A percentile compares a stretch with the other conserved stretches of the same genome.
Evolutionary conservation across 30 jellyfish, hydroid and myxozoan genomes (phyloP).

Genomic region (Aurelia aurita): DNA sequence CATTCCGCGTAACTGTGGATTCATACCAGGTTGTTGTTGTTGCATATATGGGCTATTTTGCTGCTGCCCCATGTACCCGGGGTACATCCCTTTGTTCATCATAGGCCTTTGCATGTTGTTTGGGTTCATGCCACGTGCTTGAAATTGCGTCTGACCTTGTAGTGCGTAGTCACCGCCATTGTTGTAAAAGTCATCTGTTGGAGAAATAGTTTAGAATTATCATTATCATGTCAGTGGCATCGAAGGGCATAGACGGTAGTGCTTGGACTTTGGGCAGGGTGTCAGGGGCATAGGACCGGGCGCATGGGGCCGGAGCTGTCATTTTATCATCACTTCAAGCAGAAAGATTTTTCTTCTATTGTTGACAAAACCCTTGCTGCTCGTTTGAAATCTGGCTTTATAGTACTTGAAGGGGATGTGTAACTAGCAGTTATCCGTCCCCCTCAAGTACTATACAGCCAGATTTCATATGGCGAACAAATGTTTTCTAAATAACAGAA

Average conservation of each 20-base stretch:
- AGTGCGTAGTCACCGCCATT: constrained; percentile 89
- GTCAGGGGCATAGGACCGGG: too few species aligned
- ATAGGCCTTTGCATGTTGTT: constrained; percentile 72
- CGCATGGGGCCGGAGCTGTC: too few species aligned
- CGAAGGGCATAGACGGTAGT: background rate
- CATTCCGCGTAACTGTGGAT: constrained; percentile 80
- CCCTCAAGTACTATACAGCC: too few species aligned
- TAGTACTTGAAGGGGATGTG: too few species aligned
- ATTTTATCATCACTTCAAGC: too few species aligned
- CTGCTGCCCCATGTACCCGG: constrained; percentile 85
- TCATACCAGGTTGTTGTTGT: constrained; percentile 73
- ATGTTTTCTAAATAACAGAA: too few species aligned
- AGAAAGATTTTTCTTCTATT: too few species aligned
- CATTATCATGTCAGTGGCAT: background rate
- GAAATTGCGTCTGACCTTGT: constrained; percentile 98
- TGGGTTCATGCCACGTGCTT: constrained; percentile 91
- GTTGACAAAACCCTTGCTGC: too few species aligned
- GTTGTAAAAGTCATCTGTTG: constrained; percentile 72
- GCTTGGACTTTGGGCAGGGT: too few species aligned
- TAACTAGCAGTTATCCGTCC: too few species aligned
- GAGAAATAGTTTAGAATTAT: background rate
- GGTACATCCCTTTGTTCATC: constrained; percentile 85
- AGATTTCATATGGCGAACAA: too few species aligned
- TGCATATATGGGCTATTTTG: constrained; percentile 78
- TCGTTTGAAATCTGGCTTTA: too few species aligned